Percentiles rank a stretch among this genome's conserved stretches.
Conservation (phyloP, 2,888 invertebrate species). For the Atrina japonica region DNA sequence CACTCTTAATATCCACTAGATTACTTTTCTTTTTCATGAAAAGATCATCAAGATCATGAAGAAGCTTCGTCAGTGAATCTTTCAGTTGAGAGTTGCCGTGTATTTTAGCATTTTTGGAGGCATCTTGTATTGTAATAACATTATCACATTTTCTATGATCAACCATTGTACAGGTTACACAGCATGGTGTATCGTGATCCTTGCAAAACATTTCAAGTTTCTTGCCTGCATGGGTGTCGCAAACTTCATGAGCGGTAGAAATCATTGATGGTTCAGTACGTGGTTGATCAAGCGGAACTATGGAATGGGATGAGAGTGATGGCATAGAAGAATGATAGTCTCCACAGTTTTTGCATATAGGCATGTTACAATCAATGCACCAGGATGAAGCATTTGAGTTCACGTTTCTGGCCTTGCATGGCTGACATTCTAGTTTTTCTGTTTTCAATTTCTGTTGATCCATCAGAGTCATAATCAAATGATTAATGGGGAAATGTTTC, state of each 20-base stretch:
- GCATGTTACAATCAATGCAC: conserved; percentile 3
- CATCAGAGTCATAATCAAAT: conserved; percentile 10
- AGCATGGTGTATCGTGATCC: conserved; percentile 10
- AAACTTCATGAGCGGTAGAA: not conserved
- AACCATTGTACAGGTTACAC: conserved; percentile 6
- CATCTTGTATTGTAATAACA: conserved; percentile 4
- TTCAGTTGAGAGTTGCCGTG: too few relatives aligned
- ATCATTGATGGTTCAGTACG: not conserved
- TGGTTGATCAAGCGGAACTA: not conserved
- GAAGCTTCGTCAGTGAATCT: too few relatives aligned
- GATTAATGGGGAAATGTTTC: conserved; percentile 1
- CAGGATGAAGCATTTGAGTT: not conserved
- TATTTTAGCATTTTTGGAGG: not conserved
- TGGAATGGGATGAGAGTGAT: not conserved
- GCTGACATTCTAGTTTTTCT: not conserved
- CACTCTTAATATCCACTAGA: too few relatives aligned
- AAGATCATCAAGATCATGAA: too few relatives aligned
- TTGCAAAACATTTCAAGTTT: conserved; percentile 1
- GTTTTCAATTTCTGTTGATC: not conserved
- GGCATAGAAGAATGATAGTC: conserved; percentile 11
- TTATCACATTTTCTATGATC: not conserved
- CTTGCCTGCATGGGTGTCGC: not conserved
- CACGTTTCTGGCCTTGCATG: conserved; percentile 2
- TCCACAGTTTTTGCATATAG: not conserved
- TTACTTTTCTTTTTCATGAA: too few relatives aligned